phyloP scores from a whole-genome alignment of 2,113 vertebrate genomes.

The Xenopus laevis region DNA sequence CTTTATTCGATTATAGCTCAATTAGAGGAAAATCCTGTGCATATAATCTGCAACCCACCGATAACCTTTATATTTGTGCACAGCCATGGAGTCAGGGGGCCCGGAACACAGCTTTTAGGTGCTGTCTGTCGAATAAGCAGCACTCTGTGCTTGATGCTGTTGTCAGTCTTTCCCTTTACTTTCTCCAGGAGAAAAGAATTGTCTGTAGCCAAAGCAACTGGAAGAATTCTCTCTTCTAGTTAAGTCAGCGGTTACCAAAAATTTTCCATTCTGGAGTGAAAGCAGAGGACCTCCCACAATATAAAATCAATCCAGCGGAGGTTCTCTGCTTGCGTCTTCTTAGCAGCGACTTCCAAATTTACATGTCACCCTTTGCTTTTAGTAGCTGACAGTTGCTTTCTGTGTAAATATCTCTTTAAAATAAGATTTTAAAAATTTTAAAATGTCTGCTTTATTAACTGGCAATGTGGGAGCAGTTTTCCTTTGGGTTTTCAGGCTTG shows the following conservation, averaged over 20 bases:
- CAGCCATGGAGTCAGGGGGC: background rate
- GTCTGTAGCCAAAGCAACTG: conserved; percentile 14
- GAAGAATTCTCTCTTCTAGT: conserved; percentile 19
- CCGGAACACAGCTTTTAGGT: background rate
- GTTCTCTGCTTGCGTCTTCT: background rate
- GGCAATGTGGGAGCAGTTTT: too few species aligned
- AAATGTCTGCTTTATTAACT: too few species aligned
- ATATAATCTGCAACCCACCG: background rate
- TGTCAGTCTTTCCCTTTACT: background rate
- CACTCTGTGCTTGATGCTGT: background rate
- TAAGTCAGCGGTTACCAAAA: conserved; percentile 32
- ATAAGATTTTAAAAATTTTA: too few species aligned
- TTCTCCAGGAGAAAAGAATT: background rate
- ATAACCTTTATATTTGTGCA: background rate
- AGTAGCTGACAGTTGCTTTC: too few species aligned
- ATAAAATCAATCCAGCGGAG: background rate
- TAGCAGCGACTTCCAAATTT: background rate
- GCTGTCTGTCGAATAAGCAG: too few species aligned
- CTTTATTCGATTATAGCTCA: too few species aligned
- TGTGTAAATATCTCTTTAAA: background rate
- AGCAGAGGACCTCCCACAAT: conserved; percentile 21
- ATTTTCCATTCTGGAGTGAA: conserved; percentile 29
- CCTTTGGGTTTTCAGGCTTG: too few species aligned
- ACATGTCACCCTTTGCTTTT: background rate
- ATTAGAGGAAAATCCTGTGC: too few species aligned